Percentiles rank a stretch among this genome's conserved stretches.
These are phyloP conservation scores for Uria aalge DNA, from an alignment of 2,113 vertebrate species.

Conservation along the genomic window DNA sequence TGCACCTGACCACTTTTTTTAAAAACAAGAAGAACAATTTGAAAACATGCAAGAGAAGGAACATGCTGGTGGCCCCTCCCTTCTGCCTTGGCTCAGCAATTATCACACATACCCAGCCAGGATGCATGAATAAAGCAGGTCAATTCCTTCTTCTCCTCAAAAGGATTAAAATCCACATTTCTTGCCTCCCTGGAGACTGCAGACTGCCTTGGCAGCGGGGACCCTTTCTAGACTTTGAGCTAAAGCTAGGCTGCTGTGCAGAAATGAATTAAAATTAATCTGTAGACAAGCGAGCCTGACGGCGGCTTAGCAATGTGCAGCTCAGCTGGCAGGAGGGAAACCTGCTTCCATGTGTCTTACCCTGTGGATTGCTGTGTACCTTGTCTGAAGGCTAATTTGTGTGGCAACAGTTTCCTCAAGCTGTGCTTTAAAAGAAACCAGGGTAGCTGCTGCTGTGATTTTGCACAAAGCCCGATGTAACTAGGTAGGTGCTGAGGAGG, in stretches of 20 bases:
- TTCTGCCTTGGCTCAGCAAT: neutral
- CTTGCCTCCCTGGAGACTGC: neutral
- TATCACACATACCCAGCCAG: slow-evolving; percentile 5
- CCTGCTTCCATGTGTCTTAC: neutral
- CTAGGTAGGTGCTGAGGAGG: neutral
- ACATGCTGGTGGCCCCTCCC: neutral
- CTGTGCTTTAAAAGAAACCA: neutral
- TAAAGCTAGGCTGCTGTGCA: neutral
- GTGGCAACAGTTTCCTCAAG: neutral
- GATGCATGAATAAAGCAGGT: neutral
- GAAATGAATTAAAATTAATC: slow-evolving; percentile 27
- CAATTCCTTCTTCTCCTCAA: neutral
- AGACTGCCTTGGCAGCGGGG: neutral
- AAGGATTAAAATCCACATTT: slow-evolving; percentile 13
- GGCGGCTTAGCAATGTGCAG: neutral
- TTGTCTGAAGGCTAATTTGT: neutral
- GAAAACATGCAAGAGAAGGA: neutral
- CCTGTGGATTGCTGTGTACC: neutral
- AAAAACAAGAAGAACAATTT: neutral
- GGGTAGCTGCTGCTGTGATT: neutral
- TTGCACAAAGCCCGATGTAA: neutral
- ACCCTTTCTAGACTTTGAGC: neutral
- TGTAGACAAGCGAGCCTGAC: neutral
- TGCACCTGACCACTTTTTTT: neutral
- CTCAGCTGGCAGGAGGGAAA: neutral